Evolutionary conservation across 37 sponge, comb jelly and placozoan species (phyloP), one percentile per base, ranked within the genome.

Genomic region (Agelas oroides): DNA sequence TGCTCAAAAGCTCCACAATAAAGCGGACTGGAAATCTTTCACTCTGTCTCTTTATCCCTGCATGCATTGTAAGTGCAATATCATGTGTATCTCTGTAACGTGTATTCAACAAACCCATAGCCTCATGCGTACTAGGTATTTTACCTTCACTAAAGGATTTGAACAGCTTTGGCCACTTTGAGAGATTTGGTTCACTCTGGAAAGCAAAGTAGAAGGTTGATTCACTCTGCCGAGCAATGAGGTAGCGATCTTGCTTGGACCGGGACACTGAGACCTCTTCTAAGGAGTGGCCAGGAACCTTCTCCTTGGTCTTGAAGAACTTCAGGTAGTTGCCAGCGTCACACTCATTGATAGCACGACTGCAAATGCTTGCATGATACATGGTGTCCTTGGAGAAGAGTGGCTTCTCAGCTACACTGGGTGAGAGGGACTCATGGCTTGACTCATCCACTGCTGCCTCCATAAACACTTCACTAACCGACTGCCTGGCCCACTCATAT

Each of bases 1-100:
- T 61, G 62, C 25, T 73, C 24, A 88, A 30, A 17, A 55, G 82
- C 58, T 88, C 69, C 14, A 75, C 82, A 58, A 88, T 78, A 33
- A 73, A 88, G 16, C 73, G 59, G 14, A 63, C 24, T 34, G 88
- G 88, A 15, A 88, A 41, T 3, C 35, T 25, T 1, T 75, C 69
- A 65, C 70, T 23, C 39, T 81, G 82, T 0, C 14, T 64, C 36
- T 65, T n/a, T 39, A 71, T 71, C 37, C 72, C 72, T 71, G 1
- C 17, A 17, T n/a, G n/a, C n/a, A n/a, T n/a, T n/a, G n/a, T n/a
- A n/a, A n/a, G n/a, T n/a, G n/a, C n/a, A n/a, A n/a, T n/a, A n/a
- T n/a, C n/a, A n/a, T n/a, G n/a, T n/a, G n/a, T n/a, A n/a, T n/a
- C n/a, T n/a, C n/a, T n/a, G n/a, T n/a, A n/a, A n/a, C n/a, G n/a